Evolutionary conservation across 2,888 invertebrate species (phyloP), one percentile per base, ranked within the genome.

Genomic region (Coelopa pilipes): DNA sequence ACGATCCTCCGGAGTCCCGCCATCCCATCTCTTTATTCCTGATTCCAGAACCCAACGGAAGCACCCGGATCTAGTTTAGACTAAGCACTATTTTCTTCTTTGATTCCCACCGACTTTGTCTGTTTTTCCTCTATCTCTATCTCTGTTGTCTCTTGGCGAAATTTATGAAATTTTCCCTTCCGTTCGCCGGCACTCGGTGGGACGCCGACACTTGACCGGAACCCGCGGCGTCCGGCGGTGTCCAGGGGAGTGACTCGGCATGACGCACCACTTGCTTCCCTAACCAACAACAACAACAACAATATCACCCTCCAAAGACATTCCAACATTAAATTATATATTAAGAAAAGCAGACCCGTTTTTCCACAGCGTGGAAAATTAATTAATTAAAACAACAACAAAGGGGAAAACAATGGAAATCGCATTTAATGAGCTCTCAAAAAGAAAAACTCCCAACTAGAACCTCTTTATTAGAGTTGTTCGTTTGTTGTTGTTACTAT

Each of bases 381-480:
- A 77, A 76, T 78, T 78, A 75, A 76, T 76, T 75, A 71, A 68
- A 66, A 74, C 74, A 78, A 76, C 74, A 75, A 76, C 68, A 69
- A n/a, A n/a, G n/a, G 57, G 50, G 13, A 47, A 21, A 45, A 46
- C 47, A 65, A 34, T 34, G 34, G 34, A 34, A 34, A 34, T 4
- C 11, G 19, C 11, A 19, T 57, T n/a, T 57, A 57, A 57, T 57
- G 57, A 57, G 57, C 57, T n/a, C 57, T 57, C 15, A 17, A 57
- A 57, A 57, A 17, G 17, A 57, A 57, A 19, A 57, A 11, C n/a
- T 1, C n/a, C 17, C 13, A 12, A 57, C 11, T n/a, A 2, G 11
- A 17, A 19, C 55, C 21, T 57, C 57, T 57, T 57, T 19, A n/a
- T 57, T 57, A 17, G 13, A 57, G 11, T 34, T 34, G 34, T 34